A percentile compares a stretch with the other conserved stretches of the same genome.
These are phyloP conservation scores for Drosophila merina DNA, from an alignment of 2,888 invertebrate genomes.

Conservation along the genomic window DNA sequence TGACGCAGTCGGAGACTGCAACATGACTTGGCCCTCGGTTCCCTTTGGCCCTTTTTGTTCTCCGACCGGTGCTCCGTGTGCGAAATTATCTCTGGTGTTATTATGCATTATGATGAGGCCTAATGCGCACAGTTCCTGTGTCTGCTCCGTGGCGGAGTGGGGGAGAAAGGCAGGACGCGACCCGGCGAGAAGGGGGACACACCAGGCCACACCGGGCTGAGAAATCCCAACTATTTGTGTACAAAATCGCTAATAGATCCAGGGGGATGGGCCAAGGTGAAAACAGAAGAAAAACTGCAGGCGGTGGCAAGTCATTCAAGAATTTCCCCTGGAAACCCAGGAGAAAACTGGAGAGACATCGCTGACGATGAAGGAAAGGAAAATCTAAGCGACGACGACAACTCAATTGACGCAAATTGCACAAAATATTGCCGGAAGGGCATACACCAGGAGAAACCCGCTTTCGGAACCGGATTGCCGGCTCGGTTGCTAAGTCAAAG, in stretches of 20 bases:
- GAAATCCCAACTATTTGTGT: constrained; percentile 12
- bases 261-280: neutral
- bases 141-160: constrained; percentile 23
- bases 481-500: too few relatives aligned
- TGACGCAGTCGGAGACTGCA: constrained; percentile 24
- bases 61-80: constrained; percentile 43
- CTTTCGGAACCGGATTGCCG: neutral
- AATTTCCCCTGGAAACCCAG: constrained; percentile 32
- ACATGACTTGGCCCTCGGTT: constrained; percentile 44
- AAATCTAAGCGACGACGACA: constrained; percentile 49
- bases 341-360: neutral
- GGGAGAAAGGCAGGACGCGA: neutral
- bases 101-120: constrained; percentile 72
- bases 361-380: constrained; percentile 3
- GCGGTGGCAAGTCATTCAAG: constrained; percentile 32
- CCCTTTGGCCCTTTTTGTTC: constrained; percentile 18
- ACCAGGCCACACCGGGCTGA: neutral
- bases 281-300: neutral
- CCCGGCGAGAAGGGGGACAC: neutral
- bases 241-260: constrained; percentile 16
- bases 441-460: constrained; percentile 1
- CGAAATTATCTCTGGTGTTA: constrained; percentile 71
- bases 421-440: constrained; percentile 8
- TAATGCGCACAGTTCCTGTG: constrained; percentile 72
- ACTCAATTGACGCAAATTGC: constrained; percentile 53